Conservation (phyloP, 1,140 invertebrate species). For the Lanistes nyassanus region DNA sequence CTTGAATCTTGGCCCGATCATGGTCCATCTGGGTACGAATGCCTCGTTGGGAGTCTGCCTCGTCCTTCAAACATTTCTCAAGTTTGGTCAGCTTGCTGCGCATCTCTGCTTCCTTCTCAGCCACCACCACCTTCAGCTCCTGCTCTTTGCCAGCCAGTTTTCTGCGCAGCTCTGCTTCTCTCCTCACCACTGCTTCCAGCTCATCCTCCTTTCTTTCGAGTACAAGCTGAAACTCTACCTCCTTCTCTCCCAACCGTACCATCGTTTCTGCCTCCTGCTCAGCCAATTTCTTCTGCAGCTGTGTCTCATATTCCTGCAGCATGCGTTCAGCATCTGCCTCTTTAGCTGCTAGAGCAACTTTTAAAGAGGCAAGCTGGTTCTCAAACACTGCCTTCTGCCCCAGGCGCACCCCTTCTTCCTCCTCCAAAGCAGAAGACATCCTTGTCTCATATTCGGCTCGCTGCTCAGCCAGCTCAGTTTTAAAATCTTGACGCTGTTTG, state of each 20-base stretch:
- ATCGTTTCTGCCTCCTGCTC: constrained; percentile 16
- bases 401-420: constrained; percentile 39
- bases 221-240: constrained; percentile 15
- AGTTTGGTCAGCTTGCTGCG: constrained; percentile 27
- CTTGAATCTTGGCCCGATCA: constrained; percentile 14
- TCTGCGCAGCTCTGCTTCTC: constrained; percentile 10
- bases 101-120: constrained; percentile 26
- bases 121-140: constrained; percentile 23
- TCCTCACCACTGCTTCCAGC: background rate
- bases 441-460: constrained; percentile 19
- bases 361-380: constrained; percentile 30
- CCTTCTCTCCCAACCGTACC: constrained; percentile 14
- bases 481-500: constrained; percentile 35
- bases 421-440: constrained; percentile 31
- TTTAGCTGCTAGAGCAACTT: constrained; percentile 9
- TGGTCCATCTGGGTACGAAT: constrained; percentile 7
- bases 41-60: constrained; percentile 25
- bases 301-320: constrained; percentile 11
- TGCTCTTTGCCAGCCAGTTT: background rate
- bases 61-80: constrained; percentile 29
- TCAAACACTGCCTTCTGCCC: constrained; percentile 38
- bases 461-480: constrained; percentile 36
- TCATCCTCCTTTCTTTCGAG: constrained; percentile 23
- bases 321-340: constrained; percentile 2
- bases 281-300: constrained; percentile 6